Percentiles rank a stretch among this genome's conserved stretches.
Conservation (phyloP, 2,888 invertebrate genomes). For the Ceraclea dissimilis region DNA sequence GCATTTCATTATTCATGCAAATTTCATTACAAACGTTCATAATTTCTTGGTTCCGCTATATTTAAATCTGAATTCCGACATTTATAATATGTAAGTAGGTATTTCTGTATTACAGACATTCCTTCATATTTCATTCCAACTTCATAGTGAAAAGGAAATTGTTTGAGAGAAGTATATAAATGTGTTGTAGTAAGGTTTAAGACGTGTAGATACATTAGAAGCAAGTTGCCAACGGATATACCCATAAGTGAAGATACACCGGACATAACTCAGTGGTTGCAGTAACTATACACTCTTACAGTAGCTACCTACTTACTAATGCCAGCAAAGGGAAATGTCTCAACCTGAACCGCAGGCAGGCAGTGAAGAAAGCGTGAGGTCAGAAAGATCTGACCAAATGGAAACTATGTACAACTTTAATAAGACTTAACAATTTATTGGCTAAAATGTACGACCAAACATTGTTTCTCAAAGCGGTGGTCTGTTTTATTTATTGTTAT, state of each 20-base stretch:
- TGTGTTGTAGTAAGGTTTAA: not conserved
- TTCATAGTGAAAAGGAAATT: no score
- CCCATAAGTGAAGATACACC: constrained; percentile 21
- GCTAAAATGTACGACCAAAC: not conserved
- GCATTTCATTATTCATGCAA: no score
- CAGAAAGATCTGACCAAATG: not conserved
- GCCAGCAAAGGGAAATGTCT: constrained; percentile 9
- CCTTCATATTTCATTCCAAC: no score
- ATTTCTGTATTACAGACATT: no score
- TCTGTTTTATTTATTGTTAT: no score
- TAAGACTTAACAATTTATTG: not conserved
- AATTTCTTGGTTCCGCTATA: no score
- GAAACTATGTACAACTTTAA: not conserved
- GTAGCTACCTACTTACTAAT: no score
- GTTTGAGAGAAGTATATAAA: no score
- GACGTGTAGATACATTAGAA: constrained; percentile 7
- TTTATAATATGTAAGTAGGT: no score
- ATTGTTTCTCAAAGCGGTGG: not conserved
- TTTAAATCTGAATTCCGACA: no score
- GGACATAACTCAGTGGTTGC: constrained; percentile 24
- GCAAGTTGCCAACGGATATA: constrained; percentile 18
- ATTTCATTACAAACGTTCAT: no score
- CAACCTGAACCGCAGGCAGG: constrained; percentile 11
- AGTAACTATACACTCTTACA: constrained; percentile 8
- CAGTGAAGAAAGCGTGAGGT: not conserved